Base-by-base conservation (phyloP, 2,888 invertebrate genomes). In the Himalopsyche anomala region DNA sequence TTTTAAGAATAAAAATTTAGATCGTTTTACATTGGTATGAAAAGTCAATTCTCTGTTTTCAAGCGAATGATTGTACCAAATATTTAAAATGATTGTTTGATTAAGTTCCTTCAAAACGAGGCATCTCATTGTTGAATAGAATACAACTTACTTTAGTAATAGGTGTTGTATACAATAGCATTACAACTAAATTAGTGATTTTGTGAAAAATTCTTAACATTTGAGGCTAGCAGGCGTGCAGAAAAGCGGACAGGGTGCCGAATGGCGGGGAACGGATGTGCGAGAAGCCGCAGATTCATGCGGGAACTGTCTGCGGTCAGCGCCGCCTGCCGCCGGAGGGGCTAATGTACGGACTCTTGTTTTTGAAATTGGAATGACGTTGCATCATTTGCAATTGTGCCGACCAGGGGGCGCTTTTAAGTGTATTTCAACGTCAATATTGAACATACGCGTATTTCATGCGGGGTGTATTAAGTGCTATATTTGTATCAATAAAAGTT, bases 281-380 rank as follows among this genome's bases (percentile, higher is more conserved):
- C 38, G n/a, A 38, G n/a, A 36, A 51, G 82, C 87, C 87, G 80
- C 87, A 87, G 87, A 85, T 87, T 87, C 87, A 69, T 86, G 87
- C 80, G 86, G 87, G 85, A 82, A 80, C 84, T 86, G 87, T 87
- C 87, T 87, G 87, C 87, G 87, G 87, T 86, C 81, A 82, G 86
- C 62, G 81, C 28, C 80, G 87, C 79, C 87, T 86, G 87, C 55
- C 84, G 84, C 85, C 55, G 74, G 82, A 38, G 36, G 42, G 36
- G 83, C 40, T 45, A 45, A 69, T 74, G 69, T 19, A 81, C 81
- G 54, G 28, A 45, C 54, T 80, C 80, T 40, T 84, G 84, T 84
- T 87, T 83, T 80, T 74, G 38, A 85, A 85, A 83, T 85, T 81
- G 81, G 69, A 87, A 87, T 87, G 85, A 87, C 87, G 86, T 87